Conservation (phyloP, 1,140 invertebrate species). For the Monochamus saltuarius region DNA sequence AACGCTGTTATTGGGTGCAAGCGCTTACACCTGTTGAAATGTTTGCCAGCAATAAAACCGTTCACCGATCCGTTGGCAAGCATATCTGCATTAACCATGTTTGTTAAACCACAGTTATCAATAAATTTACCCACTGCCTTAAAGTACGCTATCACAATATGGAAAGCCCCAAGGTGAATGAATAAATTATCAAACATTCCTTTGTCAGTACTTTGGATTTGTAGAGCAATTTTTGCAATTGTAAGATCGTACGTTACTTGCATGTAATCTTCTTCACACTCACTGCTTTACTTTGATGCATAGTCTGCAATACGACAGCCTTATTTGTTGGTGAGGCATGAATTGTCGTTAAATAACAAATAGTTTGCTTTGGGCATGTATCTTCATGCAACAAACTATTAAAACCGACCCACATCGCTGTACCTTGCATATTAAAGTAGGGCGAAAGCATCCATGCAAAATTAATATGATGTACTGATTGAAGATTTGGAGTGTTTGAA, state of each 20-base stretch:
- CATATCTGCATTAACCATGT: conserved; percentile 12
- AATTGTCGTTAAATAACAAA: conserved; percentile 31
- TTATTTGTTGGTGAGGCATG: conserved; percentile 24
- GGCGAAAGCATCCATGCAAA: conserved; percentile 24
- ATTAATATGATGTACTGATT: background rate
- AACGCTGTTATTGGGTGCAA: conserved; percentile 21
- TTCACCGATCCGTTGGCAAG: conserved; percentile 25
- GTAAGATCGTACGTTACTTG: conserved; percentile 49
- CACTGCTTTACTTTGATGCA: conserved; percentile 24
- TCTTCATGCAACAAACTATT: conserved; percentile 16
- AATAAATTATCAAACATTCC: conserved; percentile 34
- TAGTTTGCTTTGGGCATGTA: conserved; percentile 11
- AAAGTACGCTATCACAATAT: conserved; percentile 16
- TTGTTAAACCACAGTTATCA: conserved; percentile 41
- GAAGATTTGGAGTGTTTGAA: background rate
- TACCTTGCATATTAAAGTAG: conserved; percentile 8
- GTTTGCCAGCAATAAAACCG: conserved; percentile 24
- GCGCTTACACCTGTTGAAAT: conserved; percentile 31
- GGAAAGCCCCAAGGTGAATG: conserved; percentile 33
- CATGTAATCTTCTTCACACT: conserved; percentile 19
- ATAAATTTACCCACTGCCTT: conserved; percentile 45
- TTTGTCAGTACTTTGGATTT: conserved; percentile 42
- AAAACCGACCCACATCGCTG: conserved; percentile 46
- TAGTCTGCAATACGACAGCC: conserved; percentile 32
- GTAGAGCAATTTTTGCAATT: conserved; percentile 47